Conservation (phyloP, 2,797 vertebrate species). For the Streptopelia turtur region DNA sequence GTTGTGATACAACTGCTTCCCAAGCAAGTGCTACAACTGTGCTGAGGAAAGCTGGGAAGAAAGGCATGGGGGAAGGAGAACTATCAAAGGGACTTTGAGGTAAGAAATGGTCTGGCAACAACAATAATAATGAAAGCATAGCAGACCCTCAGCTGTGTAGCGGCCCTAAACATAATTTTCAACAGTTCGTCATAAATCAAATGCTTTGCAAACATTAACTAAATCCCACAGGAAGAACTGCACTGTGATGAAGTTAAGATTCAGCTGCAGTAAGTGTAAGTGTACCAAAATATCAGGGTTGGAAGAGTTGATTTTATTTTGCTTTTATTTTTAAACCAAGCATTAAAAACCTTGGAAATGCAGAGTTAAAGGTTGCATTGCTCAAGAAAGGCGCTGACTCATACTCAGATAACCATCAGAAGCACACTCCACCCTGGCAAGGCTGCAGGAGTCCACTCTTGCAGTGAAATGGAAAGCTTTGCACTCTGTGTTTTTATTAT, state of each 20-base stretch:
- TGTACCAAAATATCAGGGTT: conserved; percentile 36
- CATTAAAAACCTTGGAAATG: conserved; percentile 27
- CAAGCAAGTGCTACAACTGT: background rate
- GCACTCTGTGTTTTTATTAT: background rate
- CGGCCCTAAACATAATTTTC: background rate
- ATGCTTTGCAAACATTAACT: conserved; percentile 33
- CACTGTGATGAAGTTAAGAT: conserved; percentile 17
- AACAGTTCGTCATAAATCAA: conserved; percentile 43
- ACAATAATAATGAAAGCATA: background rate
- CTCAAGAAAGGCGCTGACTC: conserved; percentile 47
- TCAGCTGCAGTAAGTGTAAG: conserved; percentile 44
- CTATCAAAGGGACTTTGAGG: background rate
- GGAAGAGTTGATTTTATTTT: conserved; percentile 56
- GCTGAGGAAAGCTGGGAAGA: background rate
- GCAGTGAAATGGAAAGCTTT: conserved; percentile 25
- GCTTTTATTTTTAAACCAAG: conserved; percentile 60
- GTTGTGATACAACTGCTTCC: background rate
- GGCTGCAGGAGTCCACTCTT: background rate
- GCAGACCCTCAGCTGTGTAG: conserved; percentile 8
- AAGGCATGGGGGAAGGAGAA: background rate
- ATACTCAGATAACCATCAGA: background rate
- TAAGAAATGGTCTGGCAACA: conserved; percentile 21
- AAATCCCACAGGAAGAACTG: conserved; percentile 56
- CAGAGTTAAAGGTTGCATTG: conserved; percentile 22
- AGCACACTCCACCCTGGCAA: background rate